Evolutionary conservation across 2,888 invertebrate species (phyloP).

Genomic region (Eledone cirrhosa): DNA sequence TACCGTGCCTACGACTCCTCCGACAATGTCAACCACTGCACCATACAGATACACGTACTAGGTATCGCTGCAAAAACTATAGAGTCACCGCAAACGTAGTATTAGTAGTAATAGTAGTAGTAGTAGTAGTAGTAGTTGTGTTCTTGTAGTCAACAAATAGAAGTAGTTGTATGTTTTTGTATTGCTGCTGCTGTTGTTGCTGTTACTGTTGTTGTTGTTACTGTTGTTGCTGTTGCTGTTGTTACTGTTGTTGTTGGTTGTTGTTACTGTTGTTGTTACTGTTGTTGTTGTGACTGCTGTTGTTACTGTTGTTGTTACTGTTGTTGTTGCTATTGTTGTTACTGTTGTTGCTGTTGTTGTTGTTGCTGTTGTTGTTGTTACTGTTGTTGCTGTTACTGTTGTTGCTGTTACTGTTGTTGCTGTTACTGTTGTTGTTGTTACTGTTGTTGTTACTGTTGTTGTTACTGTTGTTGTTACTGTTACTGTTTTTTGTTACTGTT

Average conservation of each 20-base stretch:
- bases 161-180: neutral
- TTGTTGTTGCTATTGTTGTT: neutral
- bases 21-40: constrained; percentile 74
- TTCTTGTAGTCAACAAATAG: no score
- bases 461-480: neutral
- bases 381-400: neutral
- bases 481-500: no score
- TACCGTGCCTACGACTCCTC: constrained; percentile 74
- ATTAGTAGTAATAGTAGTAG: no score
- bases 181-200: neutral
- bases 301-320: neutral
- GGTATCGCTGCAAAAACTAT: constrained; percentile 45
- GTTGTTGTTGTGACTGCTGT: neutral
- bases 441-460: neutral
- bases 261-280: neutral
- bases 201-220: neutral
- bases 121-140: no score
- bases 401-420: neutral
- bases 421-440: neutral
- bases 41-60: constrained; percentile 71
- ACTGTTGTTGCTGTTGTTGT: neutral
- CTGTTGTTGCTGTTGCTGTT: neutral
- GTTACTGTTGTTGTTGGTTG: neutral
- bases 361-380: neutral
- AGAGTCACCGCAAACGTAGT: no score